A percentile compares a stretch with the other conserved stretches of the same genome.
These are phyloP conservation scores for Tyria jacobaeae DNA, from an alignment of 2,888 invertebrate species.

Conservation along the genomic window DNA sequence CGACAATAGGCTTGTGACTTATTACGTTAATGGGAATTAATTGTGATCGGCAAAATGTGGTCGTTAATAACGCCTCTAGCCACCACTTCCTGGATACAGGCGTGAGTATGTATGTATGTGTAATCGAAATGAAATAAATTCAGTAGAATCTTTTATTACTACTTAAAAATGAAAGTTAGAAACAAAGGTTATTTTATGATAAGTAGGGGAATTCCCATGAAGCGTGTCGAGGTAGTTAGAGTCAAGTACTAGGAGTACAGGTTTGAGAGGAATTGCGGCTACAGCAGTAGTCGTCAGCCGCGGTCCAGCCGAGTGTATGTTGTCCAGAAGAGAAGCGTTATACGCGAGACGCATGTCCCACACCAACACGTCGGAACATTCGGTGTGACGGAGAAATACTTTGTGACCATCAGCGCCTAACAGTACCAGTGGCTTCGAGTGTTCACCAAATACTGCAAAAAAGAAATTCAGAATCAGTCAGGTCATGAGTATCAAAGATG, in stretches of 20 bases:
- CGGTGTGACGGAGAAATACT: conserved; percentile 84
- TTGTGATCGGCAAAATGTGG: no score
- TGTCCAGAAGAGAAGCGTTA: conserved; percentile 72
- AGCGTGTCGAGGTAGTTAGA: conserved; percentile 88
- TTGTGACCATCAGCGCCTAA: conserved; percentile 65
- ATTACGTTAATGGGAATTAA: no score
- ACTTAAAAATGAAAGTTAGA: conserved; percentile 39
- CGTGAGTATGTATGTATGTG: conserved; percentile 21
- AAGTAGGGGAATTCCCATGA: conserved; percentile 71
- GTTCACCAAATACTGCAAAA: conserved; percentile 67
- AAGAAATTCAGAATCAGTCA: no score
- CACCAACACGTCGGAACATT: conserved; percentile 84
- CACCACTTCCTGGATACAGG: no score
- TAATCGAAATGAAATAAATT: neutral
- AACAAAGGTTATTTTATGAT: conserved; percentile 68
- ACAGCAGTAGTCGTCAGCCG: conserved; percentile 86
- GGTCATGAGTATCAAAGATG: no score
- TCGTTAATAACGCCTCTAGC: no score
- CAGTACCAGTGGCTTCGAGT: conserved; percentile 62
- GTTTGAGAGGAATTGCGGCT: conserved; percentile 81
- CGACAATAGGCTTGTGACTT: no score
- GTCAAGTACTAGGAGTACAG: conserved; percentile 85
- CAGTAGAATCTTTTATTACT: conserved; percentile 5
- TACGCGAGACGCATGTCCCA: conserved; percentile 85
- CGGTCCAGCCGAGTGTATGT: conserved; percentile 83